A percentile compares a stretch with the other conserved stretches of the same genome.
These are phyloP conservation scores for Glaucopsyche alexis DNA, from an alignment of 2,888 invertebrate species.

Conservation along the genomic window DNA sequence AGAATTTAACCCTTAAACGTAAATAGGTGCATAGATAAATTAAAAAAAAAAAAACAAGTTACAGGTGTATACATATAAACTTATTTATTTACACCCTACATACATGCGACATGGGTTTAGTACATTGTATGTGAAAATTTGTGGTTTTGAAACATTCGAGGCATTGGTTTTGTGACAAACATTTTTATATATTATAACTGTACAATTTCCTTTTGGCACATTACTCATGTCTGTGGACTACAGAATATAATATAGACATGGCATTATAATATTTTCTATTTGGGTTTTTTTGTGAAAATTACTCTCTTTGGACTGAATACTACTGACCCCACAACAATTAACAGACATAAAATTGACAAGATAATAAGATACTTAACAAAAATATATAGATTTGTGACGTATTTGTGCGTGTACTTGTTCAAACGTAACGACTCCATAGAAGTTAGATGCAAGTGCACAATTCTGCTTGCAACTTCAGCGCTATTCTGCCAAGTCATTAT, in stretches of 20 bases:
- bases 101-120: slow-evolving; percentile 66
- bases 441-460: not conserved
- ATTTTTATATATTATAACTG: slow-evolving; percentile 19
- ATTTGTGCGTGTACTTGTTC: slow-evolving; percentile 20
- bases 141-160: slow-evolving; percentile 44
- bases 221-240: not conserved
- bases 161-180: slow-evolving; percentile 30
- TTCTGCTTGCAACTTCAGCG: not conserved
- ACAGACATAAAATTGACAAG: slow-evolving; percentile 51
- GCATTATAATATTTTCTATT: not conserved
- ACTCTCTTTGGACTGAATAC: slow-evolving; percentile 45
- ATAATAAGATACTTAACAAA: slow-evolving; percentile 15
- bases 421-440: not conserved
- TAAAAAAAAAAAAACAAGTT: slow-evolving; percentile 56
- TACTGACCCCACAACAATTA: slow-evolving; percentile 62
- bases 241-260: not conserved
- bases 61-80: slow-evolving; percentile 78
- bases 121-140: slow-evolving; percentile 39
- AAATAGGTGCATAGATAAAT: not conserved
- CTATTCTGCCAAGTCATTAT: not conserved
- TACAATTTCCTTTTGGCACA: slow-evolving; percentile 26
- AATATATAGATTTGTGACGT: slow-evolving; percentile 28
- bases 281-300: slow-evolving; percentile 23
- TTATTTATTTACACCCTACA: slow-evolving; percentile 78
- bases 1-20: too few species aligned